Evolutionary conservation across 1,140 invertebrate genomes (phyloP).

Genomic region (Pissodes strobi): DNA sequence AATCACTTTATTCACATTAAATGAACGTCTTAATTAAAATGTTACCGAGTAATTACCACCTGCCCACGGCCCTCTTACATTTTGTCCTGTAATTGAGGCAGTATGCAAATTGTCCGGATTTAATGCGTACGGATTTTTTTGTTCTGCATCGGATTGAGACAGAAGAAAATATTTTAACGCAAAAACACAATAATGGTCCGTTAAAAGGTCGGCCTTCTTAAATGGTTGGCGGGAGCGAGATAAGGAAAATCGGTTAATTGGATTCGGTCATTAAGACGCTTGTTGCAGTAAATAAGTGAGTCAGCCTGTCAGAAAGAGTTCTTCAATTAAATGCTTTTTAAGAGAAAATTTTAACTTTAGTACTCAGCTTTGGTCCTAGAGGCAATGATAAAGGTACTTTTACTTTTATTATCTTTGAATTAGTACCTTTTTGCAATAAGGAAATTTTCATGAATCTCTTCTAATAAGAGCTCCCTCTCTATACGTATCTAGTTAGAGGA

Average conservation of each 20-base stretch:
- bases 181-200: constrained; percentile 5
- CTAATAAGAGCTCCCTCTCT: too few relatives aligned
- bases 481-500: too few relatives aligned
- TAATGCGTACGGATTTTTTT: constrained; percentile 14
- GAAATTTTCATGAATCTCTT: too few relatives aligned
- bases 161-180: not conserved
- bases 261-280: not conserved
- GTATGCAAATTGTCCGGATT: constrained; percentile 18
- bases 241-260: constrained; percentile 12
- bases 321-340: too few relatives aligned
- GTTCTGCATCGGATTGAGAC: not conserved
- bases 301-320: too few relatives aligned
- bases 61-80: constrained; percentile 5
- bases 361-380: too few relatives aligned
- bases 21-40: constrained; percentile 15
- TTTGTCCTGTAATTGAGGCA: constrained; percentile 5
- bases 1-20: constrained; percentile 1
- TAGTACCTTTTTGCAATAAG: too few relatives aligned
- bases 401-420: too few relatives aligned
- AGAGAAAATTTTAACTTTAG: too few relatives aligned
- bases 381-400: too few relatives aligned
- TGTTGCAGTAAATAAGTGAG: too few relatives aligned
- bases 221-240: not conserved
- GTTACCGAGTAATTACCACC: constrained; percentile 19
- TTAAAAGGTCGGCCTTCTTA: not conserved